Evolutionary conservation across 1,140 invertebrate genomes (phyloP).

Genomic region (Vanessa tameamea): DNA sequence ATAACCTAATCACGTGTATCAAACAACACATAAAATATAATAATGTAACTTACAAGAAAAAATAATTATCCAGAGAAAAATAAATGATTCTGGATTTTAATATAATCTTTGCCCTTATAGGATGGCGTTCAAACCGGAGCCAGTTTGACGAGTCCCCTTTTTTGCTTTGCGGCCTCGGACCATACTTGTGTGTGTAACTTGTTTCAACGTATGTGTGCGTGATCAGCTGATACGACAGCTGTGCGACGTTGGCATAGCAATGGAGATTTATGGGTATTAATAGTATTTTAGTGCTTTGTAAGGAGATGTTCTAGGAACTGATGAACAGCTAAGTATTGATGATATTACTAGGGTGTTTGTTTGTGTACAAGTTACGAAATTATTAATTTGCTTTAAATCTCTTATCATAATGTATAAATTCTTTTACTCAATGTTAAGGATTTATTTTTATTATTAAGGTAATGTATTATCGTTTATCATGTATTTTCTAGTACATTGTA

Average conservation of each 20-base stretch:
- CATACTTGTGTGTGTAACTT: conserved; percentile 12
- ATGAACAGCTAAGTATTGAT: not conserved
- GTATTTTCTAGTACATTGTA: too few relatives aligned
- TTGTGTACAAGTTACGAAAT: not conserved
- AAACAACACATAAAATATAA: too few relatives aligned
- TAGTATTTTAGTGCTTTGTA: conserved; percentile 14
- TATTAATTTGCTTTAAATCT: too few relatives aligned
- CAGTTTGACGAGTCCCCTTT: conserved; percentile 42
- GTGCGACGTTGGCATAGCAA: conserved; percentile 34
- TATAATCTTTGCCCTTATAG: conserved; percentile 34
- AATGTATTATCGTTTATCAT: too few relatives aligned
- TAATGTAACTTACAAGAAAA: not conserved
- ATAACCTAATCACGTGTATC: too few relatives aligned
- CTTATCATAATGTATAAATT: too few relatives aligned
- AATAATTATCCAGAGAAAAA: not conserved
- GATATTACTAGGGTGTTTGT: not conserved
- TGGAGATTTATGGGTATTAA: conserved; percentile 34
- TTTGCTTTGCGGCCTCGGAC: conserved; percentile 41
- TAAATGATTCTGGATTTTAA: not conserved
- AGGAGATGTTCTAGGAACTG: conserved; percentile 4
- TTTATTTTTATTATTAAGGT: too few relatives aligned
- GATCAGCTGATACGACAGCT: conserved; percentile 54
- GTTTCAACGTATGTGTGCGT: conserved; percentile 34
- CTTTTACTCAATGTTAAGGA: too few relatives aligned
- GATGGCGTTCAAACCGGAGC: conserved; percentile 35